Base-by-base conservation (phyloP, 2,888 invertebrate species). In the Diploptera punctata region DNA sequence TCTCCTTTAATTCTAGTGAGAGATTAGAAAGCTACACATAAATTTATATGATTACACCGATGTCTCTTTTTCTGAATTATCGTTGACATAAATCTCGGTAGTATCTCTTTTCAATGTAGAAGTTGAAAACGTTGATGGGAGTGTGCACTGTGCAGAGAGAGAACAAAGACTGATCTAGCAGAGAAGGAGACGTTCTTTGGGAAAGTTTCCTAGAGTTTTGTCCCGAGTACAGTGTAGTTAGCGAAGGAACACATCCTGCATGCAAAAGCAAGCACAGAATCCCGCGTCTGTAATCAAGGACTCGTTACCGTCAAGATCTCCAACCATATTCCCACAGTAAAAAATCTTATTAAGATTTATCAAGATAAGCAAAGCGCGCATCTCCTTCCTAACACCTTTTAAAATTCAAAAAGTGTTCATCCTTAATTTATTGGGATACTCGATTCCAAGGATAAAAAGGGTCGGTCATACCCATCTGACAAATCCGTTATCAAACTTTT, bases 331-430 rank as follows among this genome's bases (percentile, higher is more conserved):
- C 13, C 62, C 29, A n/a, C n/a, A 26, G 9, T 38, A 43, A 26
- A 47, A 47, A 65, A 65, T 38, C 47, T 29, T 65, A 65, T 47
- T 65, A 65, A 44, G 65, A 65, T 47, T 65, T 29, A 47, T 47
- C 47, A 47, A 65, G 65, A 65, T 62, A 19, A 62, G 38, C 29
- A 44, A 57, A 57, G 26, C 5, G 29, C 29, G 57, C 29, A 10
- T 31, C 29, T 52, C 52, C 7, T 7, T 19, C 3, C 10, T 13
- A 9, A 1, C n/a, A 24, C 1, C 3, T 52, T 29, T 57, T 57
- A 57, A n/a, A 31, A 57, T 57, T 57, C 57, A 29, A 26, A 31
- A 57, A 57, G 57, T 57, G 57, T 57, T 31, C 29, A 29, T 4
- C 29, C 57, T 18, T 57, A 57, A 57, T 57, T 57, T 57, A 29